phyloP scores from a whole-genome alignment of 2,888 invertebrate genomes.

The Agrochola lychnidis region DNA sequence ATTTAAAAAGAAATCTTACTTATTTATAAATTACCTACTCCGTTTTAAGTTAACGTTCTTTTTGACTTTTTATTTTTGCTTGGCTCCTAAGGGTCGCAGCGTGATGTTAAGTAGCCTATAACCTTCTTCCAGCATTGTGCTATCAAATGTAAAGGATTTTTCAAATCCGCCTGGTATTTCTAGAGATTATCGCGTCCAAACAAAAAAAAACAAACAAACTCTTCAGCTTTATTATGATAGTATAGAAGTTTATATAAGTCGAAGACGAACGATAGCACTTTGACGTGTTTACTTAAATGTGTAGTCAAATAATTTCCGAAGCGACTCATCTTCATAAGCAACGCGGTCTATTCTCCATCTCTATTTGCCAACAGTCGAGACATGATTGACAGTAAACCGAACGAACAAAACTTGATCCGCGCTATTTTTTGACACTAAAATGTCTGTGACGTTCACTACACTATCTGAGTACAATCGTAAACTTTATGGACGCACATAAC shows the following conservation, averaged over 20 bases:
- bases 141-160: not conserved
- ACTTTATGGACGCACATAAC: conserved; percentile 28
- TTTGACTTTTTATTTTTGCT: not conserved
- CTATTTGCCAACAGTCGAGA: not conserved
- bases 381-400: conserved; percentile 24
- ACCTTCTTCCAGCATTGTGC: not conserved
- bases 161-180: not conserved
- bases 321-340: not conserved
- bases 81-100: not conserved
- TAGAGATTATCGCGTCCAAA: not conserved
- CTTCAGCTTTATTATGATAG: not conserved
- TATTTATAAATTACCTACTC: not conserved
- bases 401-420: conserved; percentile 11
- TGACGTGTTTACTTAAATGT: conserved; percentile 1
- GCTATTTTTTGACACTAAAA: conserved; percentile 5
- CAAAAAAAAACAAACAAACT: not conserved
- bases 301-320: not conserved
- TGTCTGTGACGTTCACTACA: conserved; percentile 1
- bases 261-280: not conserved
- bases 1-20: not conserved
- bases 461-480: conserved; percentile 23
- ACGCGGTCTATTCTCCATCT: conserved; percentile 2
- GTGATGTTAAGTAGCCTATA: not conserved
- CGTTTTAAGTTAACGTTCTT: not conserved
- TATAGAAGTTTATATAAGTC: not conserved